phyloP scores from a whole-genome alignment of 2,797 vertebrate genomes.

The Sylvilagus floridanus region DNA sequence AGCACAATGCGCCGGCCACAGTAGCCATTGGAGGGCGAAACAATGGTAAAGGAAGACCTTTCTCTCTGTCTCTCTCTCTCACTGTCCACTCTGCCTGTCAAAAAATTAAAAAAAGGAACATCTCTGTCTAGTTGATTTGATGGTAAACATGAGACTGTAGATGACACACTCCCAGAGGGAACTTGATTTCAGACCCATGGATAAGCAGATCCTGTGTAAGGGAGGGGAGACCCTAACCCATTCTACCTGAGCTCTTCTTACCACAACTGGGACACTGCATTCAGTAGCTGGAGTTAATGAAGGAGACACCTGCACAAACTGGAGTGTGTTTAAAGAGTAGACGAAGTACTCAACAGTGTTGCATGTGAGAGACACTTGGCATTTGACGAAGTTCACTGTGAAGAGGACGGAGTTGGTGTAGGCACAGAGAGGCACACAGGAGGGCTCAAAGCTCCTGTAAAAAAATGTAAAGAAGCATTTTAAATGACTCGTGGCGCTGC shows the following conservation, averaged over 20 bases:
- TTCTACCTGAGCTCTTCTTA: not conserved
- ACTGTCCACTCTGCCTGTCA: too few species aligned
- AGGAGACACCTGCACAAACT: not conserved
- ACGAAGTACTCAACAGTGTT: not conserved
- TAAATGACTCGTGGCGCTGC: not conserved
- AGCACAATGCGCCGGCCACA: too few species aligned
- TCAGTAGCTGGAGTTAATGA: not conserved
- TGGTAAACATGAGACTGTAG: not conserved
- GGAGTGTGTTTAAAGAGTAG: not conserved
- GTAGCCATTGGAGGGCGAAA: too few species aligned
- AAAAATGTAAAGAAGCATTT: not conserved
- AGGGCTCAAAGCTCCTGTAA: not conserved
- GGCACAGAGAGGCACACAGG: accelerated
- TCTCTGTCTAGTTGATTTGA: not conserved
- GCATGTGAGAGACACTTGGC: not conserved
- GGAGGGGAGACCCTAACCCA: not conserved
- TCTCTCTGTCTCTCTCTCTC: too few species aligned
- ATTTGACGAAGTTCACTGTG: not conserved
- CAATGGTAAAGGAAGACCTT: too few species aligned
- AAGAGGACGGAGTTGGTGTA: not conserved
- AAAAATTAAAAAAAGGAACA: not conserved
- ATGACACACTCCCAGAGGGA: not conserved
- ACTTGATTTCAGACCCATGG: not conserved
- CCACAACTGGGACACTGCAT: too few species aligned
- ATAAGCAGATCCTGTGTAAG: not conserved